Evolutionary conservation across 2,888 invertebrate species (phyloP).

Genomic region (Drosophila kanekoi): DNA sequence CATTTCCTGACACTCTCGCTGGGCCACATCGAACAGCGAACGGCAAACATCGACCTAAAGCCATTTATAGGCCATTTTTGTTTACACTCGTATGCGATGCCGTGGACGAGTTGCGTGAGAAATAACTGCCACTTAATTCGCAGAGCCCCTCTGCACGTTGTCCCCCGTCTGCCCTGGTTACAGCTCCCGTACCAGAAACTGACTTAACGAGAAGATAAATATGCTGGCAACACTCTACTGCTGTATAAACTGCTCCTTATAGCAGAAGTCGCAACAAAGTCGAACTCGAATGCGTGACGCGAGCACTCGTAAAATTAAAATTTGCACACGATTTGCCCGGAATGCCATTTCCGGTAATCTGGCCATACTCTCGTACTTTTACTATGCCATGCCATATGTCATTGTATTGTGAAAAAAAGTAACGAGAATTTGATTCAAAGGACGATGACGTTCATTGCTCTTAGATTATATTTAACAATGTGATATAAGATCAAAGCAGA

Average conservation of each 20-base stretch:
- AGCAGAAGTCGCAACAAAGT: constrained; percentile 62
- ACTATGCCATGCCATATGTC: constrained; percentile 10
- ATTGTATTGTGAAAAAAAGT: neutral
- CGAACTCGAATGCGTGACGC: constrained; percentile 52
- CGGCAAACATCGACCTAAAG: constrained; percentile 59
- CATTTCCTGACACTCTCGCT: constrained; percentile 3
- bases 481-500: no score
- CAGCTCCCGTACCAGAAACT: constrained; percentile 10
- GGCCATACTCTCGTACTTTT: neutral
- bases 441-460: no score
- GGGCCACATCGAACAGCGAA: constrained; percentile 16
- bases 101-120: constrained; percentile 75
- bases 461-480: no score
- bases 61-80: constrained; percentile 74
- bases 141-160: constrained; percentile 18
- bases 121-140: constrained; percentile 79
- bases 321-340: constrained; percentile 68
- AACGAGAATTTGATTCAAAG: no score
- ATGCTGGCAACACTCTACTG: constrained; percentile 46
- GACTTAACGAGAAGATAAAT: constrained; percentile 71
- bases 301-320: constrained; percentile 72
- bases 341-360: constrained; percentile 7
- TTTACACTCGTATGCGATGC: constrained; percentile 49
- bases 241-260: constrained; percentile 65
- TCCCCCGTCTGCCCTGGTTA: neutral